Percentiles rank a stretch among this genome's conserved stretches.
Conservation (phyloP, 2,113 vertebrate genomes). For the Nipponia nippon region DNA sequence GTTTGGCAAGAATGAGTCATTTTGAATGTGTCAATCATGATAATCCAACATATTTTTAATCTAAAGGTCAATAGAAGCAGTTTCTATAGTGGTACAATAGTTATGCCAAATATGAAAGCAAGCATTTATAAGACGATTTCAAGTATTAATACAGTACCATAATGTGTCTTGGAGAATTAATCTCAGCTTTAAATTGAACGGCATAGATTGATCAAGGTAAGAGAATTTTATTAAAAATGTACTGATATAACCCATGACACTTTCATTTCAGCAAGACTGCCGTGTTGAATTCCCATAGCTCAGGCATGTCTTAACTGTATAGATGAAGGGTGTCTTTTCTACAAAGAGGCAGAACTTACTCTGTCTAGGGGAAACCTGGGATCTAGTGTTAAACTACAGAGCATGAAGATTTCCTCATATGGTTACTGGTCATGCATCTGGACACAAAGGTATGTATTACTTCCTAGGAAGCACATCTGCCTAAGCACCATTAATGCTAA, state of each 20-base stretch:
- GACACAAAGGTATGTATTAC: not conserved
- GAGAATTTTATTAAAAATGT: conserved; percentile 70
- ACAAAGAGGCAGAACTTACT: not conserved
- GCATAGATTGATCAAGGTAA: conserved; percentile 60
- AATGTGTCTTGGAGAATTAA: conserved; percentile 70
- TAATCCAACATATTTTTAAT: conserved; percentile 78
- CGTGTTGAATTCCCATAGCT: not conserved
- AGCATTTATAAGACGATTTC: conserved; percentile 69
- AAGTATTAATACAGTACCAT: conserved; percentile 64
- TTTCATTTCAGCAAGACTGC: conserved; percentile 19
- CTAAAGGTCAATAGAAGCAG: conserved; percentile 76
- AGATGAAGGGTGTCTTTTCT: not conserved
- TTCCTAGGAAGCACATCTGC: not conserved
- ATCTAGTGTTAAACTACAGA: not conserved
- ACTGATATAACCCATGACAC: conserved; percentile 7
- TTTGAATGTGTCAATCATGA: conserved; percentile 75
- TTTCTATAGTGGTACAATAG: conserved; percentile 67
- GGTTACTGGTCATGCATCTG: not conserved
- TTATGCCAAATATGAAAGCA: conserved; percentile 69
- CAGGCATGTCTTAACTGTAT: not conserved
- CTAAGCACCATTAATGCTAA: not conserved
- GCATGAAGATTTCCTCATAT: not conserved
- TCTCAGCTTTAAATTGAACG: conserved; percentile 70
- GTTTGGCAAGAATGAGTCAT: conserved; percentile 78
- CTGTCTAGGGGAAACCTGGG: not conserved